Evolutionary conservation across 2,888 invertebrate species (phyloP), one percentile per base, ranked within the genome.

Genomic region (Coremacera marginata): DNA sequence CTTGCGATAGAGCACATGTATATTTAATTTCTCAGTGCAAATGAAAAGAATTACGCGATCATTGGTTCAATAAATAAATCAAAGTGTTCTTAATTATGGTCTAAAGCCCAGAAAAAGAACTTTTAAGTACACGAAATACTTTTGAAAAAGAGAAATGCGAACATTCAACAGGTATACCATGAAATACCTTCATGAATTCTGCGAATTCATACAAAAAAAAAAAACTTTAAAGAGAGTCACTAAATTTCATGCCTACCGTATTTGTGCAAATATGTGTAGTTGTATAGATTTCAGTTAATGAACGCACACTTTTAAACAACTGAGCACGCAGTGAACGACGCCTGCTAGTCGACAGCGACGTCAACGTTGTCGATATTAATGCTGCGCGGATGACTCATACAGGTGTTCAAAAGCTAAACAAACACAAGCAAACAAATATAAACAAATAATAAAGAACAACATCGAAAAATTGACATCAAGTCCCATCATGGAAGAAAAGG

Each of bases 381-480:
- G 52, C n/a, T 67, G 49, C n/a, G 73, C 31, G 44, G 78, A 80
- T 80, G 80, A 80, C 80, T 80, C 80, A 80, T 78, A 80, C 80
- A 80, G 80, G 80, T 80, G 80, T 73, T 72, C 34, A 34, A 62
- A 34, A 60, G 49, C 67, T 25, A 52, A 19, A 75, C 52, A 60
- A 19, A 22, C 65, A 71, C 60, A 49, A n/a, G 9, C 51, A 9
- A 16, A 62, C 16, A n/a, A 16, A 63, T n/a, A 63, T 22, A 63
- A 3, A 60, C 31, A 72, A 72, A 62, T 31, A 14, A 63, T 27
- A 14, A 73, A 73, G 22, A 49, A 16, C 22, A 71, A 11, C n/a
- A n/a, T 16, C 16, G 11, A 52, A 22, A 16, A 25, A n/a, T 57
- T 19, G 11, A 27, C 14, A 27, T 65, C 5, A 34, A 74, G 57